Percentiles rank a stretch among this genome's conserved stretches.
Evolutionary conservation across 2,888 invertebrate genomes (phyloP).

Genomic region (Leptothorax acervorum): DNA sequence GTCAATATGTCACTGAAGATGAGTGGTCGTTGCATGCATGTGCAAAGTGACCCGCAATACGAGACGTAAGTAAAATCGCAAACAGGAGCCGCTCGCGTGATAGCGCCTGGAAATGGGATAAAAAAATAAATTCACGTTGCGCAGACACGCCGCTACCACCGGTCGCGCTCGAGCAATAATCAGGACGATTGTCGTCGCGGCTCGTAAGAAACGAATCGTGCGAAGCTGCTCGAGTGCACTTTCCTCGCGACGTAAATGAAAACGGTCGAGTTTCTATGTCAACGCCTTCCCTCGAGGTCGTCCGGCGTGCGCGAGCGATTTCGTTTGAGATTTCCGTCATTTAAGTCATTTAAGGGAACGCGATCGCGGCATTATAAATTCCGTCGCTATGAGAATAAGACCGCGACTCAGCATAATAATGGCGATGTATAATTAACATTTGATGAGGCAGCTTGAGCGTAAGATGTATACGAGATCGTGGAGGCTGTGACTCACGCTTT

Average conservation of each 20-base stretch:
- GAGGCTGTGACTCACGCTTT: conserved; percentile 19
- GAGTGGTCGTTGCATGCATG: not conserved
- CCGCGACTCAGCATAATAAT: not conserved
- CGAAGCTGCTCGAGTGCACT: conserved; percentile 10
- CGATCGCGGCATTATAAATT: conserved; percentile 23
- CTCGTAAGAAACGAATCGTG: conserved; percentile 26
- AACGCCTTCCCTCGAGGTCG: conserved; percentile 53
- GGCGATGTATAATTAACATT: conserved; percentile 18
- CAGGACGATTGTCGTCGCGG: conserved; percentile 34
- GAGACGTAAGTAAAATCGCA: conserved; percentile 33
- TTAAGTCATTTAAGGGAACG: conserved; percentile 12
- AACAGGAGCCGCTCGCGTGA: conserved; percentile 18
- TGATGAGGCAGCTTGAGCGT: conserved; percentile 27
- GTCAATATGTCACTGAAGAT: conserved; percentile 29
- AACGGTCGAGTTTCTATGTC: conserved; percentile 54
- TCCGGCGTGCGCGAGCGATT: conserved; percentile 17
- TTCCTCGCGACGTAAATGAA: conserved; percentile 49
- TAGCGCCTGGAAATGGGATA: not conserved
- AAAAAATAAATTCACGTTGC: not conserved
- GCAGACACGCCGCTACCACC: not conserved
- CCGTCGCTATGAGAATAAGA: conserved; percentile 5
- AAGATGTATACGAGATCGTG: conserved; percentile 1
- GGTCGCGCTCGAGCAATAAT: conserved; percentile 26
- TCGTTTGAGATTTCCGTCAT: conserved; percentile 32
- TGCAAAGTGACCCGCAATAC: conserved; percentile 4